phyloP scores from a whole-genome alignment of 2,113 vertebrate genomes.

The Equus przewalskii region DNA sequence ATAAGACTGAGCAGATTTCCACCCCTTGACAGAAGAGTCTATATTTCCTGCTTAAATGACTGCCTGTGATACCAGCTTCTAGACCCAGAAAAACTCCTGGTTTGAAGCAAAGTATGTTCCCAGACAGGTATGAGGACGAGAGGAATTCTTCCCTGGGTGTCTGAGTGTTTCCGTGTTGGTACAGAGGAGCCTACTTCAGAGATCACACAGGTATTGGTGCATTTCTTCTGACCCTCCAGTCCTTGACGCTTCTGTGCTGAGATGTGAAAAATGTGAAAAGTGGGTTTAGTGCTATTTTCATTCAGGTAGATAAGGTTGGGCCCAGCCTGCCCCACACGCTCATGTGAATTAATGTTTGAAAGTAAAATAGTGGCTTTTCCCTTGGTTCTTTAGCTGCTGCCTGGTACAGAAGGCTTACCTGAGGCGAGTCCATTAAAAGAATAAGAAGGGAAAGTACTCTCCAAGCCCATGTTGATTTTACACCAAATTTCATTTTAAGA shows the following conservation, averaged over 20 bases:
- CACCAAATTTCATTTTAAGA: neutral
- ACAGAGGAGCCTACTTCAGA: neutral
- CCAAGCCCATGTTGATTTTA: neutral
- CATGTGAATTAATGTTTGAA: neutral
- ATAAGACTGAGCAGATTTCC: neutral
- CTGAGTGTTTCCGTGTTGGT: neutral
- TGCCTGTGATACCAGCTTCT: neutral
- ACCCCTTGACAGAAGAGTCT: neutral
- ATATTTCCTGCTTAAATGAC: neutral
- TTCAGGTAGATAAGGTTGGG: neutral
- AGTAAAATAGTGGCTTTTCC: neutral
- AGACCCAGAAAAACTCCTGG: neutral
- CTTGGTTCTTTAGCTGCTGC: neutral
- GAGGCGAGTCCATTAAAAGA: neutral
- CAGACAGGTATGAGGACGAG: neutral
- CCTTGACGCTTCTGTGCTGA: neutral
- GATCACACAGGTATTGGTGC: neutral
- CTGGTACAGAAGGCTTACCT: neutral
- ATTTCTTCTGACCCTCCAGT: neutral
- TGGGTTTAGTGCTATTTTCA: neutral
- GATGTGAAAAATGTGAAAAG: too few species aligned
- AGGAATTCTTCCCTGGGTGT: neutral
- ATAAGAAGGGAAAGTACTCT: neutral
- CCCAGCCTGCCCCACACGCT: rapidly evolving
- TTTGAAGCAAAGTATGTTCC: neutral